phyloP scores from a whole-genome alignment of 2,888 invertebrate genomes.

The Shargacucullia verbasci region DNA sequence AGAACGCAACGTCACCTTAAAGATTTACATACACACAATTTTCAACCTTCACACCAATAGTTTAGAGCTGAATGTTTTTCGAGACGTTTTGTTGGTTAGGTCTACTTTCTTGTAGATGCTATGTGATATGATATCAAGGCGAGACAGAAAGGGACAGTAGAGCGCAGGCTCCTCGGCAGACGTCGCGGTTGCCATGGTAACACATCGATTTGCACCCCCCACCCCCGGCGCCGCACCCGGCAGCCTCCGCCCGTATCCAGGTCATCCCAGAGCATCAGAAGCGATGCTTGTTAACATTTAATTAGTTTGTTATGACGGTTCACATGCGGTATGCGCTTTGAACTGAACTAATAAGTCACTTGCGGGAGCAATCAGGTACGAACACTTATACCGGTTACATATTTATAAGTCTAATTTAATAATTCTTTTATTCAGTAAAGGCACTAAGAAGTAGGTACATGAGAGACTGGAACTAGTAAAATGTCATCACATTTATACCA shows the following conservation, averaged over 20 bases:
- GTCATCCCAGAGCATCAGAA: conserved; percentile 79
- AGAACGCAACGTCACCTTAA: conserved; percentile 54
- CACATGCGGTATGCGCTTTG: conserved; percentile 21
- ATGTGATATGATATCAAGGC: conserved; percentile 88
- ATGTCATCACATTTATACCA: too few relatives aligned
- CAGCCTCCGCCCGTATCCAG: conserved; percentile 84
- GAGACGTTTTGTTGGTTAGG: conserved; percentile 32
- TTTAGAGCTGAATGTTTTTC: conserved; percentile 9
- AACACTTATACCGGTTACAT: conserved; percentile 1
- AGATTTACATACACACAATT: conserved; percentile 28
- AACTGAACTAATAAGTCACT: conserved; percentile 21
- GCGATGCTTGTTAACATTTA: conserved; percentile 62
- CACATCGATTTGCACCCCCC: conserved; percentile 85
- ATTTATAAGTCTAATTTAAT: neutral
- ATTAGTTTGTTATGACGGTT: conserved; percentile 48
- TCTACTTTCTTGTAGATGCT: conserved; percentile 56
- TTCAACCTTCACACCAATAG: conserved; percentile 14
- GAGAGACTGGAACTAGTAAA: too few relatives aligned
- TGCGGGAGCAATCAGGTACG: neutral
- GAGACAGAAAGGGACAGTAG: conserved; percentile 89
- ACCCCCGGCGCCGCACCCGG: conserved; percentile 64
- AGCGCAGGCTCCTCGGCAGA: conserved; percentile 89
- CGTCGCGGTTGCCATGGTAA: conserved; percentile 87
- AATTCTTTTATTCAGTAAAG: too few relatives aligned
- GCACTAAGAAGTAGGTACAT: too few relatives aligned